These are phyloP conservation scores for Paguma larvata DNA, from an alignment of 2,797 vertebrate species.

Conservation along the genomic window DNA sequence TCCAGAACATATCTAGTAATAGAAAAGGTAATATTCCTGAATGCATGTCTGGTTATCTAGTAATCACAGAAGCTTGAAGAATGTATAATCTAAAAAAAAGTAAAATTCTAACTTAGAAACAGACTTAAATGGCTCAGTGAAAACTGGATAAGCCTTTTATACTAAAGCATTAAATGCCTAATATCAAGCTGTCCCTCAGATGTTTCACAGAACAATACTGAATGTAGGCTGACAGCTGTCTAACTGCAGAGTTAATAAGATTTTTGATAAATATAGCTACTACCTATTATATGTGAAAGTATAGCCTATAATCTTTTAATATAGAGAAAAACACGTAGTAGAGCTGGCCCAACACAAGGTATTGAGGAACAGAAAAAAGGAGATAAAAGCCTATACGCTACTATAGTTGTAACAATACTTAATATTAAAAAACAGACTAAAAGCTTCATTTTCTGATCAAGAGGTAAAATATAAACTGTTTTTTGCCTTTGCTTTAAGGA, in stretches of 20 bases:
- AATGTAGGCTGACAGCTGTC: constrained; percentile 32
- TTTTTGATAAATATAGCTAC: constrained; percentile 51
- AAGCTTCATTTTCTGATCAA: constrained; percentile 59
- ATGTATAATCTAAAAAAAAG: constrained; percentile 1
- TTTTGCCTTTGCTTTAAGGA: not conserved
- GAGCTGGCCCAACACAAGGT: not conserved
- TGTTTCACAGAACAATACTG: constrained; percentile 9
- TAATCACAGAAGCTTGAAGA: not conserved
- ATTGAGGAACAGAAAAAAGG: not conserved
- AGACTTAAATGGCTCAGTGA: constrained; percentile 17
- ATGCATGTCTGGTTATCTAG: not conserved
- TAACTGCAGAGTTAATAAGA: not conserved
- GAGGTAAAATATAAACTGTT: not conserved
- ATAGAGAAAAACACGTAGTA: not conserved
- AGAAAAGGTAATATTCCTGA: not conserved
- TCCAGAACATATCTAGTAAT: not conserved
- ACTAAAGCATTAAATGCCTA: not conserved
- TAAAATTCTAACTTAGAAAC: constrained; percentile 48
- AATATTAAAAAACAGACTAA: not conserved
- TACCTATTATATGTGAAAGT: constrained; percentile 17
- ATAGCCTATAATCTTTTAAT: constrained; percentile 4
- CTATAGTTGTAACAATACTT: not conserved
- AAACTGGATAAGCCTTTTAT: constrained; percentile 45
- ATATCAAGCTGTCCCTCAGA: not conserved
- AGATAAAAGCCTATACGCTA: not conserved